Conservation (phyloP, 1,140 invertebrate species). For the Cyphomyrmex costatus region DNA sequence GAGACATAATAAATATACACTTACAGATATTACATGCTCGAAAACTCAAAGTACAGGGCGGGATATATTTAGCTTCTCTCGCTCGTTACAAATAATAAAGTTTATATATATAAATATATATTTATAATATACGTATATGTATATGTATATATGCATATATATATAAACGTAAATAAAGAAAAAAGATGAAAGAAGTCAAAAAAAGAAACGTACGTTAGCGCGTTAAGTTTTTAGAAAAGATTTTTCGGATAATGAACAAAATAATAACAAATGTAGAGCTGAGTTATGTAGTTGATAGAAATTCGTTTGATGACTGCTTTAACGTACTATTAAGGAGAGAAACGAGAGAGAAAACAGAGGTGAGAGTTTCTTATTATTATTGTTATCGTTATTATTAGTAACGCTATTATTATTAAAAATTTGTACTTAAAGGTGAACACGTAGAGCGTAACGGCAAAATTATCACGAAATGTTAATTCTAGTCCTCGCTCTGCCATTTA, state of each 20-base stretch:
- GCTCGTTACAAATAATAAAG: conserved; percentile 24
- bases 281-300: conserved; percentile 86
- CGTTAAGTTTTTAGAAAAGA: conserved; percentile 83
- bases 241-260: conserved; percentile 78
- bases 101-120: conserved; percentile 41
- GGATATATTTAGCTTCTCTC: conserved; percentile 33
- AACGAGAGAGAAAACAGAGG: conserved; percentile 55
- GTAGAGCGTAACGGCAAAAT: conserved; percentile 63
- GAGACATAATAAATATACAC: conserved; percentile 19
- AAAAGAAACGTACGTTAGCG: conserved; percentile 77
- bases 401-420: conserved; percentile 59
- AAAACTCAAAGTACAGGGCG: conserved; percentile 30
- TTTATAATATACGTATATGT: conserved; percentile 27
- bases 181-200: conserved; percentile 66
- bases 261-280: conserved; percentile 79
- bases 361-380: conserved; percentile 69
- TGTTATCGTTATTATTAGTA: conserved; percentile 64
- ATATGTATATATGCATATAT: conserved; percentile 38
- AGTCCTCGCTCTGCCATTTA: conserved; percentile 80
- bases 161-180: conserved; percentile 65
- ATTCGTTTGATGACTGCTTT: conserved; percentile 84
- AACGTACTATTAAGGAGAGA: conserved; percentile 81
- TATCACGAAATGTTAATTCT: conserved; percentile 63
- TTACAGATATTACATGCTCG: conserved; percentile 39
- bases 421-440: conserved; percentile 78